These are phyloP conservation scores for Bombylius discolor DNA, from an alignment of 2,888 invertebrate species.

Conservation along the genomic window DNA sequence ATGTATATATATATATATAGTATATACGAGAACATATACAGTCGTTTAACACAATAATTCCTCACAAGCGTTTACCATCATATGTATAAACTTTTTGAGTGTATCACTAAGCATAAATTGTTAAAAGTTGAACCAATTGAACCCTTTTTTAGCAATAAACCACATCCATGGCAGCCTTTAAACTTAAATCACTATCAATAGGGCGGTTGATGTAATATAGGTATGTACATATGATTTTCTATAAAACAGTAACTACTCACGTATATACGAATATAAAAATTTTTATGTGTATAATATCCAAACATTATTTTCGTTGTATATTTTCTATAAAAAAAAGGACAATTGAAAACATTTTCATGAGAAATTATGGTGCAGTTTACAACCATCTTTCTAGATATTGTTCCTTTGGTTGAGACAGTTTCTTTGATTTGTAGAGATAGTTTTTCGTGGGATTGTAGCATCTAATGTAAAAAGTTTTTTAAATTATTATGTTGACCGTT, in stretches of 20 bases:
- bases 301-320: background rate
- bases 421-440: conserved; percentile 8
- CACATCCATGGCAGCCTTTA: conserved; percentile 4
- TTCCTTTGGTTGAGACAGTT: conserved; percentile 3
- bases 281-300: no score
- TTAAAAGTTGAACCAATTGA: background rate
- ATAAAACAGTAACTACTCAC: no score
- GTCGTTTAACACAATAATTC: no score
- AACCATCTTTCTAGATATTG: background rate
- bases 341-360: conserved; percentile 7
- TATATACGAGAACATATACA: no score
- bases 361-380: conserved; percentile 1
- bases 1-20: background rate
- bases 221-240: no score
- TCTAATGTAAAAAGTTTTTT: conserved; percentile 3
- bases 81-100: background rate
- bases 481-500: conserved; percentile 5
- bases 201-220: no score
- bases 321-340: background rate
- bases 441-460: background rate
- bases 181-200: conserved; percentile 2
- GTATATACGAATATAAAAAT: no score
- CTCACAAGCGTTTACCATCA: background rate
- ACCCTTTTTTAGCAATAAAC: conserved; percentile 1
- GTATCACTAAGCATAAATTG: background rate